These are phyloP conservation scores for Sebastes steindachneri DNA, from an alignment of 2,797 vertebrate genomes.

Conservation along the genomic window DNA sequence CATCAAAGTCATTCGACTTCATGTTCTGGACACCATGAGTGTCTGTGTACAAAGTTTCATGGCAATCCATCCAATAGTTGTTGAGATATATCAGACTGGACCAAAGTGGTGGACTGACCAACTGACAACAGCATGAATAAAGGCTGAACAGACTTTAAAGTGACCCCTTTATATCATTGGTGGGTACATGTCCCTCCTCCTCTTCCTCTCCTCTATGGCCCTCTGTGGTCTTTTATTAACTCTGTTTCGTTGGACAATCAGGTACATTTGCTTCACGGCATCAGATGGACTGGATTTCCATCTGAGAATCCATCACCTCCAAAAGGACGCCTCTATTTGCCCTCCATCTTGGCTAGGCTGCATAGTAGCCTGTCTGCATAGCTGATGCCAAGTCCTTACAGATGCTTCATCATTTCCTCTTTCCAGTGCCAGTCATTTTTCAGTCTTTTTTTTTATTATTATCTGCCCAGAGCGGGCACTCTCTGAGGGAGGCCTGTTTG, in stretches of 20 bases:
- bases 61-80: not conserved
- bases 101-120: not conserved
- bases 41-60: not conserved
- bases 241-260: slow-evolving; percentile 25
- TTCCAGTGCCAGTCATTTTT: slow-evolving; percentile 70
- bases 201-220: not conserved
- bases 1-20: not conserved
- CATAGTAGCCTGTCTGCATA: slow-evolving; percentile 51
- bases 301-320: slow-evolving; percentile 47
- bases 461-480: slow-evolving; percentile 59
- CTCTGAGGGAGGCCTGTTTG: slow-evolving; percentile 71
- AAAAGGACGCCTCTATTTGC: slow-evolving; percentile 55
- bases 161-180: not conserved
- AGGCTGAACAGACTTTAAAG: not conserved
- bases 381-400: slow-evolving; percentile 70
- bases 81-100: not conserved
- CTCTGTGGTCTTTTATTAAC: slow-evolving; percentile 34
- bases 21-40: not conserved
- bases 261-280: slow-evolving; percentile 47
- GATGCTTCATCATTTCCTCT: slow-evolving; percentile 75
- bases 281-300: slow-evolving; percentile 46
- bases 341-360: slow-evolving; percentile 60
- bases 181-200: not conserved
- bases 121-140: not conserved
- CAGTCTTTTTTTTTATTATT: slow-evolving; percentile 56